These are phyloP conservation scores for Gila robusta DNA, from an alignment of 2,797 vertebrate species.

Conservation along the genomic window DNA sequence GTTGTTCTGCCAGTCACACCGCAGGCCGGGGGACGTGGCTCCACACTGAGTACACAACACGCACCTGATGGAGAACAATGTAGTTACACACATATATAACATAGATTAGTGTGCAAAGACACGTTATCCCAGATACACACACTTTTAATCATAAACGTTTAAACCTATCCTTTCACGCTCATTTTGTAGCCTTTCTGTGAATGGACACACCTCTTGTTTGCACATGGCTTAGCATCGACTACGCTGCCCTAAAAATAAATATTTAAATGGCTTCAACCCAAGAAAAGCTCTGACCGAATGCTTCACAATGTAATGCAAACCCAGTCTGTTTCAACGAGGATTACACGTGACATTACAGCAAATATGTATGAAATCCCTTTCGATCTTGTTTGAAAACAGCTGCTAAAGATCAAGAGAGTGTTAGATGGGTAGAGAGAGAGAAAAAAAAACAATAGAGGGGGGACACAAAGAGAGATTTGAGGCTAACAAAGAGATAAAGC, in stretches of 20 bases:
- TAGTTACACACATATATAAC: conserved; percentile 21
- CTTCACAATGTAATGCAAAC: conserved; percentile 30
- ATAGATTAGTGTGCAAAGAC: conserved; percentile 1
- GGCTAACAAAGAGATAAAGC: neutral
- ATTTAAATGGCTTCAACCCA: conserved; percentile 32
- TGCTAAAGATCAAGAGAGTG: conserved; percentile 41
- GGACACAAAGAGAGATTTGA: neutral
- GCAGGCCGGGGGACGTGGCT: conserved; percentile 87
- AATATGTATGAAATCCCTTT: conserved; percentile 52
- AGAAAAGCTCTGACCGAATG: conserved; percentile 42
- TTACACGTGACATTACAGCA: conserved; percentile 50
- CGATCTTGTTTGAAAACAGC: conserved; percentile 54
- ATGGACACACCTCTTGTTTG: conserved; percentile 36
- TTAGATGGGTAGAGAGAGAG: neutral
- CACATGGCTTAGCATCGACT: conserved; percentile 13
- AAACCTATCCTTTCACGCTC: neutral
- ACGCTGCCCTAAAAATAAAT: conserved; percentile 49
- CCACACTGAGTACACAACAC: conserved; percentile 96
- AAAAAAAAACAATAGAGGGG: neutral
- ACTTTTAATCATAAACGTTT: conserved; percentile 9
- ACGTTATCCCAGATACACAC: neutral
- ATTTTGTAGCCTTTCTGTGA: neutral
- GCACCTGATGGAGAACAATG: conserved; percentile 81
- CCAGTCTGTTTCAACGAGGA: conserved; percentile 53
- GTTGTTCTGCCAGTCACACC: conserved; percentile 95